Conservation (phyloP, 2,113 vertebrate genomes). For the Heptranchias perlo region DNA sequence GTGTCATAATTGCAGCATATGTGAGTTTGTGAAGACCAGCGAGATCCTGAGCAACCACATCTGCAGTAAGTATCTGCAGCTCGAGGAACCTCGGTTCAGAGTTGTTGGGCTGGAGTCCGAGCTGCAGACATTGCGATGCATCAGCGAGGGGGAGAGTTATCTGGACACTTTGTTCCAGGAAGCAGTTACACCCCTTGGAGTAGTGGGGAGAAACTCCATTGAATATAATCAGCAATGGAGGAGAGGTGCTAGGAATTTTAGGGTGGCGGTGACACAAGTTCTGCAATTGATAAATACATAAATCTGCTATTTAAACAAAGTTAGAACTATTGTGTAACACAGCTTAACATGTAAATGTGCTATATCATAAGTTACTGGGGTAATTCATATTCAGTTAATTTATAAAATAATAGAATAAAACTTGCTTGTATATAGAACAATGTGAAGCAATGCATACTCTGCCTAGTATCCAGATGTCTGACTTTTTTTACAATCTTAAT, state of each 20-base stretch:
- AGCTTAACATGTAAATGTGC: neutral
- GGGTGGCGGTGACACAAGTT: neutral
- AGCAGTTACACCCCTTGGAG: no score
- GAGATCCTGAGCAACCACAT: no score
- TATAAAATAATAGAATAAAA: neutral
- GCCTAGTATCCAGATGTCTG: neutral
- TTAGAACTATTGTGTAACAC: neutral
- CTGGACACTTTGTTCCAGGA: no score
- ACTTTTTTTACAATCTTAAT: neutral
- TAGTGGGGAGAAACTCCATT: neutral
- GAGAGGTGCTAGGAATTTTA: neutral
- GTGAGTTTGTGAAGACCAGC: no score
- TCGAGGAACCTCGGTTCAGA: no score
- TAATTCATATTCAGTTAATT: conserved; percentile 12
- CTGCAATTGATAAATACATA: neutral
- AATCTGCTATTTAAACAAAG: neutral
- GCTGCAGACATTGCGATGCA: no score
- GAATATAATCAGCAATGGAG: neutral
- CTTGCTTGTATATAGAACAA: neutral
- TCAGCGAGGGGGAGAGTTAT: no score
- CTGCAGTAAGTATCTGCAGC: no score
- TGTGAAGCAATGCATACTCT: neutral
- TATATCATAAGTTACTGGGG: neutral
- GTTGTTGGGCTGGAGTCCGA: no score
- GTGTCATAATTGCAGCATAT: no score